These are phyloP conservation scores for Cartodere bifasciata DNA, from an alignment of 2,888 invertebrate genomes.

Conservation along the genomic window DNA sequence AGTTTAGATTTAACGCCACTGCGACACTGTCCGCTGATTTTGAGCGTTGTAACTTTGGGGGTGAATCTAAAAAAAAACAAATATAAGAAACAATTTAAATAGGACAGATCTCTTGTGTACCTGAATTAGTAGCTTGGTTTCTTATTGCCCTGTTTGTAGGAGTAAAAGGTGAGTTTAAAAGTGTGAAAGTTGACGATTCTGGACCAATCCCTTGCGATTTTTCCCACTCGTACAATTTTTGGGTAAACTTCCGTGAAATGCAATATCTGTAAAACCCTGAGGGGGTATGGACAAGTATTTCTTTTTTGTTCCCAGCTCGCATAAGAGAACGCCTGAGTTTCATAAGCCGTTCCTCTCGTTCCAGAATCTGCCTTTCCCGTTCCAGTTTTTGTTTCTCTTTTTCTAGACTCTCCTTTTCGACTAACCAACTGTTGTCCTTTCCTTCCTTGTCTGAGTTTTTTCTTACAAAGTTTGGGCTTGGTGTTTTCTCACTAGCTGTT, in stretches of 20 bases:
- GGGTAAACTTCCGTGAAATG: constrained; percentile 79
- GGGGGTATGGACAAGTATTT: constrained; percentile 70
- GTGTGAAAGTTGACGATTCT: constrained; percentile 71
- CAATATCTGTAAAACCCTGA: constrained; percentile 74
- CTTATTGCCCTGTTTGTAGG: constrained; percentile 19
- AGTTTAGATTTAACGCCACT: constrained; percentile 28
- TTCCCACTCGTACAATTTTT: constrained; percentile 85
- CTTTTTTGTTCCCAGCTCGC: constrained; percentile 45
- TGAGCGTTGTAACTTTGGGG: constrained; percentile 46
- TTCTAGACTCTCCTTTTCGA: constrained; percentile 48
- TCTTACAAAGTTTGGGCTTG: constrained; percentile 30
- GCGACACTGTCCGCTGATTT: constrained; percentile 68
- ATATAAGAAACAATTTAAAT: constrained; percentile 1
- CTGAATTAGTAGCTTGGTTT: neutral
- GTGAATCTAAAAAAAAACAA: constrained; percentile 8
- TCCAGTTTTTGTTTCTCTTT: constrained; percentile 48
- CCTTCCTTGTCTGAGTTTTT: constrained; percentile 32
- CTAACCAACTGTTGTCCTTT: constrained; percentile 43
- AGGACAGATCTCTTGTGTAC: neutral
- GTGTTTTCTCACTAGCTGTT: constrained; percentile 23
- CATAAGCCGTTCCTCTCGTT: constrained; percentile 49
- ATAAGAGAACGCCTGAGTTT: constrained; percentile 45
- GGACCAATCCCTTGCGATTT: constrained; percentile 77
- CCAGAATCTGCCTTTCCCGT: constrained; percentile 48
- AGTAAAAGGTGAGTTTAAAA: constrained; percentile 49